Base-by-base conservation (phyloP, 1,140 invertebrate genomes). In the Plodia interpunctella region DNA sequence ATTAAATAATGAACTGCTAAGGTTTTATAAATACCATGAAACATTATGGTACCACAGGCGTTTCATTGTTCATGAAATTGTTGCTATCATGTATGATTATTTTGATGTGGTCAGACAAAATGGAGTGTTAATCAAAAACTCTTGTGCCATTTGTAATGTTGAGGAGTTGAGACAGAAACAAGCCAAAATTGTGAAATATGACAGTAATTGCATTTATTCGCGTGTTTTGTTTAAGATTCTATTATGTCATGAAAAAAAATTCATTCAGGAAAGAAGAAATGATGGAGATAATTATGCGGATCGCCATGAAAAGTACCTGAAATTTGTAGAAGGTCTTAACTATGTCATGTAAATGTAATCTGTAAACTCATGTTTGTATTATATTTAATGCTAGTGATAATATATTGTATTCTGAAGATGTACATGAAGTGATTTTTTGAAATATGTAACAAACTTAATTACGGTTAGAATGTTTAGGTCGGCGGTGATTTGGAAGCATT, bases 281-380 rank as follows among this genome's bases (percentile, higher is more conserved):
- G 76, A 79, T 63, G 72, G 65, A 38, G 87, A 88, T 61, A 76
- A 78, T 59, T 89, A 86, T 80, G 77, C 87, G 15, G 77, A 76
- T 35, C 79, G 83, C 51, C 85, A 90, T 72, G 83, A 87, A 35
- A 88, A 84, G n/a, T 90, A 88, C 74, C 69, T 90, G 21, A 85
- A 83, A 65, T 82, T 80, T 75, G 75, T 87, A 38, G 74, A 87
- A 63, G 81, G 85, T 25, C 72, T 90, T 25, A 80, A 83, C 59
- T 71, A 66, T 80, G 72, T 83, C 28, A 78, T 83, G 59, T 82
- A 70, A 57, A 44, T 15, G 1, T 44, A 44, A 5, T 15, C 2
- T 44, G n/a, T 44, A 15, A n/a, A 15, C 1, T 38, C 13, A 44
- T 44, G 2, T 44, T 44, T 44, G 38, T 44, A 44, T 17, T 44